phyloP scores from a whole-genome alignment of 1,140 invertebrate genomes.

The Hermetia illucens region DNA sequence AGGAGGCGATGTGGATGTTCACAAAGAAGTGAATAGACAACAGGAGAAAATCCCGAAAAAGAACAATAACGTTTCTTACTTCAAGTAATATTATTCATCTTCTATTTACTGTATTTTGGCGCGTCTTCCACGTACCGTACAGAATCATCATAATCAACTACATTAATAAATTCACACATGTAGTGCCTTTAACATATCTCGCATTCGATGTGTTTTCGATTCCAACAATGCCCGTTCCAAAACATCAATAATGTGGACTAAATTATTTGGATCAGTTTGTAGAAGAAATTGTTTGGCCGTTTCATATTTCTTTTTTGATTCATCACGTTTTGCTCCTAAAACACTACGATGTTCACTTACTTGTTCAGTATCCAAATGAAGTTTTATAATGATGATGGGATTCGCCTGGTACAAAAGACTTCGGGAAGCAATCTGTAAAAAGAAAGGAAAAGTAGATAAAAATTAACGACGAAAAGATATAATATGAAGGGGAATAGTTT shows the following conservation, averaged over 20 bases:
- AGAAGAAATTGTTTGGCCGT: not conserved
- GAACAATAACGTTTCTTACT: too few species aligned
- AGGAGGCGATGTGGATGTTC: too few species aligned
- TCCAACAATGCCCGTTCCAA: not conserved
- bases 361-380: not conserved
- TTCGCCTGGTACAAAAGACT: not conserved
- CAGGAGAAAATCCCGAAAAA: too few species aligned
- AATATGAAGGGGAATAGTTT: too few species aligned
- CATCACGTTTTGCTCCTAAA: not conserved
- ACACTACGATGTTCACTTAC: not conserved
- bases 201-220: not conserved
- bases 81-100: too few species aligned
- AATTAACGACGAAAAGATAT: too few species aligned
- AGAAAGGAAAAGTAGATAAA: not conserved
- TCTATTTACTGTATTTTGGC: too few species aligned
- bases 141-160: too few species aligned
- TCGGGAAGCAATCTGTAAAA: constrained; percentile 1
- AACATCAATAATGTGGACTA: constrained; percentile 1
- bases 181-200: not conserved
- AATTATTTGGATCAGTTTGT: not conserved
- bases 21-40: too few species aligned
- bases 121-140: too few species aligned
- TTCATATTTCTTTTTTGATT: not conserved
- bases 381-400: constrained; percentile 1
- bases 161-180: too few species aligned